Evolutionary conservation across 30 jellyfish, hydroid and myxozoan species (phyloP).

Genomic region (Rhopilema esculentum): DNA sequence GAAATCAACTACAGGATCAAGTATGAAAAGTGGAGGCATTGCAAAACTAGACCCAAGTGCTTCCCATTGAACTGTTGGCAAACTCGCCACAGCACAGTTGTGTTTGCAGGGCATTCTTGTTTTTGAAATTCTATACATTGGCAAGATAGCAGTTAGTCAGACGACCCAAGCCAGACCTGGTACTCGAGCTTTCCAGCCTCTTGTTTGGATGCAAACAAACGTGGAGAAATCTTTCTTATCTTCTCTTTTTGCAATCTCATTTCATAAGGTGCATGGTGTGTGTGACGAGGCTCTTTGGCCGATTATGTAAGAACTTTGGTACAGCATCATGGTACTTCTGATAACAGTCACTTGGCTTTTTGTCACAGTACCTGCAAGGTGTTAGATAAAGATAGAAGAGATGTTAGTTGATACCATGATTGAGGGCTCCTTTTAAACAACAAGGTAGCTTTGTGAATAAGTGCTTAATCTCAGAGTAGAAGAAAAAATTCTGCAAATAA

Average conservation of each 20-base stretch:
- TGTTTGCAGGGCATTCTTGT: slow-evolving; percentile 49
- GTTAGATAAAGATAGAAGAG: neutral
- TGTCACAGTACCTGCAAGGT: slow-evolving; percentile 21
- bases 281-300: slow-evolving; percentile 34
- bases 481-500: neutral
- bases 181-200: slow-evolving; percentile 35
- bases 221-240: neutral
- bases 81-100: slow-evolving; percentile 25
- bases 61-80: slow-evolving; percentile 29
- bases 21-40: slow-evolving; percentile 5
- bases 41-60: slow-evolving; percentile 22
- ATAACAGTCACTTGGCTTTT: slow-evolving; percentile 15
- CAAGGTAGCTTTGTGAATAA: neutral
- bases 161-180: slow-evolving; percentile 30
- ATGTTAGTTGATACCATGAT: neutral
- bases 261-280: slow-evolving; percentile 7
- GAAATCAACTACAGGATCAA: slow-evolving; percentile 39
- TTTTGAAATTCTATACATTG: slow-evolving; percentile 16
- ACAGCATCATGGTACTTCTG: slow-evolving; percentile 37
- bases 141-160: slow-evolving; percentile 24
- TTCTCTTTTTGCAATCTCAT: neutral
- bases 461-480: neutral
- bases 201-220: neutral
- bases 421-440: neutral
- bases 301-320: slow-evolving; percentile 12